These are phyloP conservation scores for Orius insidiosus DNA, from an alignment of 1,140 invertebrate genomes.

Conservation along the genomic window DNA sequence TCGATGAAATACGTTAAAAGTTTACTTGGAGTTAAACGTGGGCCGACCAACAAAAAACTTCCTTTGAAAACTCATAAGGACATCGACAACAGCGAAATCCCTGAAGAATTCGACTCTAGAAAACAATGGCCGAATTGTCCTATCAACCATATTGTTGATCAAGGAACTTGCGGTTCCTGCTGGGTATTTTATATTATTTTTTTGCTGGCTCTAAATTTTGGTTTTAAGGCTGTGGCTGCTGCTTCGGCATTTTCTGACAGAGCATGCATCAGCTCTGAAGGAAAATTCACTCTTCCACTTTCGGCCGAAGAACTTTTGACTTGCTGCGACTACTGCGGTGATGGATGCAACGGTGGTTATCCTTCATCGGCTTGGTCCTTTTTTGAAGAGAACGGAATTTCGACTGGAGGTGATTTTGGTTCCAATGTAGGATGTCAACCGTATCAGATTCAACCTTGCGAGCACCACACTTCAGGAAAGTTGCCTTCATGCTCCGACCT, in stretches of 20 bases:
- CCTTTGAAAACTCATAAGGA: not conserved
- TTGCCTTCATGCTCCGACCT: slow-evolving; percentile 37
- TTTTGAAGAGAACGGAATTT: slow-evolving; percentile 31
- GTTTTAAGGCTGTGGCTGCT: slow-evolving; percentile 15
- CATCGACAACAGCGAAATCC: slow-evolving; percentile 27
- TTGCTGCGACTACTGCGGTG: slow-evolving; percentile 44
- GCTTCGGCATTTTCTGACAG: slow-evolving; percentile 44
- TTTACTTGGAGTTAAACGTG: not conserved
- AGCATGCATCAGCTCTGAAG: slow-evolving; percentile 42
- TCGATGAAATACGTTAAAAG: not conserved
- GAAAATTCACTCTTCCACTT: slow-evolving; percentile 31
- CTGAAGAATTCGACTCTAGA: slow-evolving; percentile 62
- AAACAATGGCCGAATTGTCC: slow-evolving; percentile 66
- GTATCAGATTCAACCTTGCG: slow-evolving; percentile 67
- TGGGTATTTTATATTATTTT: slow-evolving; percentile 31
- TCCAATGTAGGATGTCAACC: slow-evolving; percentile 54
- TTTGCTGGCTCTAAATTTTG: not conserved
- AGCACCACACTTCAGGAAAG: slow-evolving; percentile 68
- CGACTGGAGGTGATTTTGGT: slow-evolving; percentile 42
- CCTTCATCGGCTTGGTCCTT: slow-evolving; percentile 39
- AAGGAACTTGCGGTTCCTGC: slow-evolving; percentile 51
- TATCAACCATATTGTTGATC: slow-evolving; percentile 56
- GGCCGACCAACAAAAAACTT: not conserved
- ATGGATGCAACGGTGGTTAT: slow-evolving; percentile 45
- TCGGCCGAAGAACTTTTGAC: slow-evolving; percentile 43